Evolutionary conservation across 37 sponge, comb jelly and placozoan genomes (phyloP), one percentile per base, ranked within the genome.

Genomic region (Oscarella lobularis): DNA sequence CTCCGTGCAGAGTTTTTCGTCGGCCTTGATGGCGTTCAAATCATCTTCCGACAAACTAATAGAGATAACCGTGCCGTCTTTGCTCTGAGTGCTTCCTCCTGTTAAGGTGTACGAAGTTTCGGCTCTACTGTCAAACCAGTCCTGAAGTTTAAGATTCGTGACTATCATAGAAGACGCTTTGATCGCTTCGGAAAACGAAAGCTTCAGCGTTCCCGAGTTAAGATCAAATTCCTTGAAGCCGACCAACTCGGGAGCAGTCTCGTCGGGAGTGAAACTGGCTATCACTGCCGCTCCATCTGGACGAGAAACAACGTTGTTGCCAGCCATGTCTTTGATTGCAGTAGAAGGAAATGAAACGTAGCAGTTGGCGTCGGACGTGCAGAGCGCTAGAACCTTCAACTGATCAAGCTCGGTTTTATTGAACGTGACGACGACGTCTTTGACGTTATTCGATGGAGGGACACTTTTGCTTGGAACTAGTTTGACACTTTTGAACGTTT

Each of bases 321-420:
- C 83, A 36, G 81, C 74, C 6, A 87, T 75, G 67, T 94, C 95
- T 35, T 85, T 89, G 30, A 90, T 75, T 3, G 88, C 79, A 1
- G 35, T 65, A 20, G 70, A 27, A 1, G 67, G 41, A 39, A 90
- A 34, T 9, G 67, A 78, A 55, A 94, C 33, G 41, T 87, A 94
- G 60, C 95, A 94, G 60, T 87, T 77, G 2, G 73, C 37, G 2
- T 1, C 33, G 29, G 38, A 3, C 32, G 90, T 84, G 75, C 95
- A 94, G 2, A 94, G 74, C 31, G 71, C 31, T 4, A 68, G 71
- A 68, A 32, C 35, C 4, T 68, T 29, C 29, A 68, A 35, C 29
- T 68, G 5, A 14, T 68, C 33, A 5, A 4, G 31, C 5, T 68
- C 71, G 71, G 71, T 30, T 5, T 4, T 68, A 5, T 32, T 34